Evolutionary conservation across 2,888 invertebrate genomes (phyloP).

Genomic region (Carterocephalus palaemon): DNA sequence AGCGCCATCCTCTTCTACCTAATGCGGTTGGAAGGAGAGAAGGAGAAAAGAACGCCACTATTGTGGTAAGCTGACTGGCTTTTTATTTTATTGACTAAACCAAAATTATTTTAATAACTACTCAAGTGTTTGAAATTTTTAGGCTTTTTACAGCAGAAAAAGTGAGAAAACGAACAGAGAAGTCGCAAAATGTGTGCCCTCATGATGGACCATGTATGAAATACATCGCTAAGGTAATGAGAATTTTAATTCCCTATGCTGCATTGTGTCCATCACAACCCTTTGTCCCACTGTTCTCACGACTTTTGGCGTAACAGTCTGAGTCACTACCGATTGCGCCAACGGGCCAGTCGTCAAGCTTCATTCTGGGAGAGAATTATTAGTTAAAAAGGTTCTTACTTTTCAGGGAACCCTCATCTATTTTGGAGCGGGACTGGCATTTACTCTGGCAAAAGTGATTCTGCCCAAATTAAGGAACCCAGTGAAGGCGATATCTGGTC

Average conservation of each 20-base stretch:
- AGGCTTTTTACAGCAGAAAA: constrained; percentile 72
- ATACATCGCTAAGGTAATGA: constrained; percentile 55
- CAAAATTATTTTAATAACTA: background rate
- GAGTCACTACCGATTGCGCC: too few species aligned
- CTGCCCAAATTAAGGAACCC: constrained; percentile 57
- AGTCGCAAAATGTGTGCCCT: constrained; percentile 52
- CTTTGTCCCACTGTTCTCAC: too few species aligned
- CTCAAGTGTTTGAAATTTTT: constrained; percentile 24
- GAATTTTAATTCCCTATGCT: background rate
- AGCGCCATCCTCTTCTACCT: constrained; percentile 69
- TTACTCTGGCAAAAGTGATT: constrained; percentile 54
- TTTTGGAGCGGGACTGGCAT: constrained; percentile 61
- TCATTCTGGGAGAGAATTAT: too few species aligned
- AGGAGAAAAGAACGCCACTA: constrained; percentile 55
- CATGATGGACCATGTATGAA: constrained; percentile 57
- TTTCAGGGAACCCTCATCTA: constrained; percentile 62
- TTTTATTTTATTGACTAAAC: too few species aligned
- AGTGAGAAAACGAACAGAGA: constrained; percentile 53
- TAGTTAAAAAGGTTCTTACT: too few species aligned
- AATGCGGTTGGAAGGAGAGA: constrained; percentile 71
- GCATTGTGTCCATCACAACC: too few species aligned
- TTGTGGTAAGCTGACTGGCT: constrained; percentile 61
- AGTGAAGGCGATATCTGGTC: constrained; percentile 51
- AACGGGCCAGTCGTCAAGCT: too few species aligned
- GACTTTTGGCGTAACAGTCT: too few species aligned